Base-by-base conservation (phyloP, 2,888 invertebrate genomes). In the Omphaloscelis lunosa region DNA sequence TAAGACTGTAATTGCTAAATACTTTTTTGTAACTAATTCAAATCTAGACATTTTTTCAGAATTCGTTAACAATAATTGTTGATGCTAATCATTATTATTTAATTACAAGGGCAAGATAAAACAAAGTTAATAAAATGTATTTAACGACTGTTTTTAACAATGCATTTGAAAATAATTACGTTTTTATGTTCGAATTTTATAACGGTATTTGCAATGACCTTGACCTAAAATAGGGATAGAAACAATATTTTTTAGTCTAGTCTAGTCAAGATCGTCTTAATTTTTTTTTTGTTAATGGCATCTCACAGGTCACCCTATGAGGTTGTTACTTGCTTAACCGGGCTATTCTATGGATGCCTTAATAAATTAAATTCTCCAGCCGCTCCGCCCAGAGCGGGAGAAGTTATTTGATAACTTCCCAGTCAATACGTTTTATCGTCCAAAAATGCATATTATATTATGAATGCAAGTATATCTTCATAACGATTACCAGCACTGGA, bases 201-300 rank as follows among this genome's bases (percentile, higher is more conserved):
- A 45, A 73, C 23, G 11, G 9, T 81, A 78, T 85, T 82, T 75
- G 20, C 61, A 82, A 71, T 90, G 90, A 85, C 89, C 91, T 91
- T 91, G 91, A 90, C 90, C 89, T 87, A 89, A 51, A 81, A 86
- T 69, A 53, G 27, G 39, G 15, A 63, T 63, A 67, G 2, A 67
- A 56, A 62, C 23, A 59, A 17, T 53, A 15, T 51, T 27, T 61
- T 27, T 51, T 51, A 23, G 23, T 8, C 23, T 39, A 27, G 39
- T 61, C 11, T 39, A 17, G 29, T n/a, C 41, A 29, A n/a, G 41
- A 51, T 41, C 17, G 20, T n/a, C 15, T 56, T n/a, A n/a, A n/a
- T 56, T 27, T 58, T 58, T n/a, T 58, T 58, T 15, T 58, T 27
- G 27, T 48, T 27, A 2, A 5, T 15, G 15, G 7, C 15, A 1